phyloP scores from a whole-genome alignment of 2,888 invertebrate genomes.

The Hololepta plana region DNA sequence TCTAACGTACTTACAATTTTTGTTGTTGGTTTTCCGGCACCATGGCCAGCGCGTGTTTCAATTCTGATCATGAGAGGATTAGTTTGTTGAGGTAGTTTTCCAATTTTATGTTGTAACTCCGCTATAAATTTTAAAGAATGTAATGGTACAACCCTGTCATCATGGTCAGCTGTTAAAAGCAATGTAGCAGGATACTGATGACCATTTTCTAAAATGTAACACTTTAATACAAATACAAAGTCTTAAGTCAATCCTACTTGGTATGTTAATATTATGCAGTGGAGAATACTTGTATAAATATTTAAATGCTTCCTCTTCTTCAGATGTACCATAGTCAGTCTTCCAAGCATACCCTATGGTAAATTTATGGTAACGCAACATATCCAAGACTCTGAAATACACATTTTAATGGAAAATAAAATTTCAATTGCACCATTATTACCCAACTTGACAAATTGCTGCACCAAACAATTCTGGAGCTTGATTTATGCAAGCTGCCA shows the following conservation, averaged over 20 bases:
- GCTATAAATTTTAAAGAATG: slow-evolving; percentile 94
- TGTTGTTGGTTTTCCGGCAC: slow-evolving; percentile 87
- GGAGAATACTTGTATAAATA: slow-evolving; percentile 81
- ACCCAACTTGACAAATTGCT: slow-evolving; percentile 90
- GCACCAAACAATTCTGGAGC: slow-evolving; percentile 87
- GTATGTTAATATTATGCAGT: slow-evolving; percentile 70
- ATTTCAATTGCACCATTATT: slow-evolving; percentile 19
- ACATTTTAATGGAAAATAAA: slow-evolving; percentile 3
- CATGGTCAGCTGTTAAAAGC: slow-evolving; percentile 92
- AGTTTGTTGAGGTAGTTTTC: slow-evolving; percentile 40
- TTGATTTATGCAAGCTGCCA: slow-evolving; percentile 89
- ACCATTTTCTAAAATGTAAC: slow-evolving; percentile 5
- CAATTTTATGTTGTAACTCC: slow-evolving; percentile 62
- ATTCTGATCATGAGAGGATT: slow-evolving; percentile 79
- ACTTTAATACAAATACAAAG: no score
- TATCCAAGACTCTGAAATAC: slow-evolving; percentile 72
- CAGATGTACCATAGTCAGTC: slow-evolving; percentile 88
- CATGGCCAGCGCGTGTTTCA: slow-evolving; percentile 95
- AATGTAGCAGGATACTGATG: slow-evolving; percentile 78
- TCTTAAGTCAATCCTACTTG: no score
- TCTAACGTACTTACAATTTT: slow-evolving; percentile 53
- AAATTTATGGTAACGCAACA: slow-evolving; percentile 95
- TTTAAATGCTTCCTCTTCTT: slow-evolving; percentile 69
- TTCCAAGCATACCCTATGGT: slow-evolving; percentile 95
- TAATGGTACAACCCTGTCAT: slow-evolving; percentile 93